Evolutionary conservation across 2,888 invertebrate genomes (phyloP), one percentile per base, ranked within the genome.

Genomic region (Pimpla rufipes): DNA sequence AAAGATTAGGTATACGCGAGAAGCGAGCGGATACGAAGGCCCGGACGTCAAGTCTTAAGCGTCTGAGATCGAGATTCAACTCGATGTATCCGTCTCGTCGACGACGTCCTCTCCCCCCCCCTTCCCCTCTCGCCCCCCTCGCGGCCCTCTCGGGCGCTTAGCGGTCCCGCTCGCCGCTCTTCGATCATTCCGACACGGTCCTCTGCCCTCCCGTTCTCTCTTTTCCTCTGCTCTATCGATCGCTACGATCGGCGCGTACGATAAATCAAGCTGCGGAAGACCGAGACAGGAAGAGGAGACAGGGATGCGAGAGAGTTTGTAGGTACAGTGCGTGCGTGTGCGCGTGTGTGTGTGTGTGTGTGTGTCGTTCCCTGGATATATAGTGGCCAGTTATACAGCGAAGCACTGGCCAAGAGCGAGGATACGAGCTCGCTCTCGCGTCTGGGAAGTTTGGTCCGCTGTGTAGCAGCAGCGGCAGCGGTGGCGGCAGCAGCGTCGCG

Each of bases 81-180:
- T 85, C 82, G 85, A 86, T 86, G 85, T 86, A 86, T 81, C 83
- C 85, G 86, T 86, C 83, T 80, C 80, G 81, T 84, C 70, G 52
- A 70, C 76, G 83, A 62, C 68, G 47, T 76, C 47, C 71, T 74
- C 62, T 23, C 75, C 57, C 59, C 59, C 81, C 45, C 50, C 18
- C 45, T 52, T 73, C 37, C 71, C 50, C 29, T 45, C 13, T 40
- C 50, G 47, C 64, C 35, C 5, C 52, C 66, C 64, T 50, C 59
- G 29, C 29, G 3, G 29, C 29, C 5, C 29, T 2, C 29, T 52
- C 68, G 50, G 62, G 71, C 81, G 83, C 73, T 79, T 62, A 79
- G 79, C 67, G 67, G 70, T 80, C 70, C 75, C 78, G 74, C 75
- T 77, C 79, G 40, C 68, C 74, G 79, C 77, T 81, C 76, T 76